phyloP scores from a whole-genome alignment of 2,797 vertebrate genomes.

The Sebastes iracundus region DNA sequence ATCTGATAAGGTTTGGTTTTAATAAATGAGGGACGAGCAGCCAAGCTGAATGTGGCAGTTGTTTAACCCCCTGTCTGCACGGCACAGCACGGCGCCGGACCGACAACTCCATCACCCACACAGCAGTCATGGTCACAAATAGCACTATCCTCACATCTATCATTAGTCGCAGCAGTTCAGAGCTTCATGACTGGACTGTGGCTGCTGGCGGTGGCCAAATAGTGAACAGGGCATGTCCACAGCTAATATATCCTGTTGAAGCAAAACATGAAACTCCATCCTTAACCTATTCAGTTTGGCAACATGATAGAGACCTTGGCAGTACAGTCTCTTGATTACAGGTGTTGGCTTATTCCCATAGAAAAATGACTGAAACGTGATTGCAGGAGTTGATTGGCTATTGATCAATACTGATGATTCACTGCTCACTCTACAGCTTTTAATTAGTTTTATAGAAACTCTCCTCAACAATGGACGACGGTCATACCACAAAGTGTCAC shows the following conservation, averaged over 20 bases:
- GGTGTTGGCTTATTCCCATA: background rate
- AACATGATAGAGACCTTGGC: background rate
- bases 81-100: background rate
- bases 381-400: background rate
- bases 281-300: background rate
- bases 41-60: constrained; percentile 57
- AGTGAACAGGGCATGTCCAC: background rate
- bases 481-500: background rate
- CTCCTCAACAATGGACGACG: background rate
- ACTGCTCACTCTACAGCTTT: background rate
- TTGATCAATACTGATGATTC: background rate
- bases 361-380: background rate
- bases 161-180: background rate
- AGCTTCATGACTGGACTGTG: background rate
- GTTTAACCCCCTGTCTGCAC: constrained; percentile 59
- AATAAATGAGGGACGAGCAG: constrained; percentile 68
- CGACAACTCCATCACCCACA: constrained; percentile 24
- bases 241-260: background rate
- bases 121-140: constrained; percentile 12
- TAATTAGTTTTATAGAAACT: background rate
- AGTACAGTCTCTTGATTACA: background rate
- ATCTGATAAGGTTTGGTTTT: constrained; percentile 71
- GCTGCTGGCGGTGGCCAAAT: background rate
- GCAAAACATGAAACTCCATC: background rate
- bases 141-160: background rate